Evolutionary conservation across 2,797 vertebrate species (phyloP), one percentile per base, ranked within the genome.

Genomic region (Zalophus californianus): DNA sequence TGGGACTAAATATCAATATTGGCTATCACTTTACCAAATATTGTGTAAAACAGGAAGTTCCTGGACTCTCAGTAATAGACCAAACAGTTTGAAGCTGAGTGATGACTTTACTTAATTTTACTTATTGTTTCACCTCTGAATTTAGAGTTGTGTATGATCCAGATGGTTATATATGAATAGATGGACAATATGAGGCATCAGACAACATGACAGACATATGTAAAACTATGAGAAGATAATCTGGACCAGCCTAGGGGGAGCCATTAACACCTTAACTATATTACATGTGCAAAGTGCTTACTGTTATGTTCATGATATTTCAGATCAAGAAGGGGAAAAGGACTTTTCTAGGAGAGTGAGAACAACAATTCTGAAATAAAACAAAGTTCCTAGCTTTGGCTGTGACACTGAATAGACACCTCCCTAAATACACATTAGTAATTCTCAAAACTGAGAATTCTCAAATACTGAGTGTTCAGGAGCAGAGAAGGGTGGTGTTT

Each of bases 291-390:
- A 54, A 60, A 78, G 1, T 2, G 73, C 3, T 38, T 52, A 35
- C 6, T 41, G 3, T 50, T 70, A 60, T 16, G 15, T 66, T 52
- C 90, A 48, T 60, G 35, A 60, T 23, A 77, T 41, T 62, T 86
- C n/a, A 75, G 70, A n/a, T 12, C n/a, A n/a, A 91, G 27, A 90
- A 68, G 2, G 2, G 1, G 2, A 12, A 86, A 77, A 72, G 2
- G 18, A 16, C 54, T 78, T 90, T 94, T 86, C 11, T n/a, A 52
- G 5, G 29, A 3, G 3, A 38, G 14, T 29, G 14, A 82, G 2
- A n/a, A 21, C 25, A n/a, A 21, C 25, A 66, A n/a, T 73, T 48
- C 79, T 92, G 21, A 95, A 88, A 80, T 48, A 35, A 91, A 96
- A 35, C 1, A 5, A 66, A 54, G 27, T 44, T 29, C 10, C 21